Base-by-base conservation (phyloP, 2,888 invertebrate genomes). In the Mactromeris polynyma region DNA sequence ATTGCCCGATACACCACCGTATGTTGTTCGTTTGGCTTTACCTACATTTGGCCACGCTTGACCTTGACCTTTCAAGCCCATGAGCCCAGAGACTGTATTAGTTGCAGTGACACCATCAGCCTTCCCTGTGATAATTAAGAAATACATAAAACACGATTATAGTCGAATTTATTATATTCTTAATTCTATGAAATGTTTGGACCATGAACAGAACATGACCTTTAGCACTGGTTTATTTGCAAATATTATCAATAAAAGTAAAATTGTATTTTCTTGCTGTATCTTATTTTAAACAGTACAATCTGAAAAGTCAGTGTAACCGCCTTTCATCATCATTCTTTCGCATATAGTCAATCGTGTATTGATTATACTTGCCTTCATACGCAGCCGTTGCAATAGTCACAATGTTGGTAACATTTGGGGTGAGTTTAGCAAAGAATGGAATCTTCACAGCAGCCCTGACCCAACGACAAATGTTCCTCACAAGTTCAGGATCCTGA, bases 81-180 rank as follows among this genome's bases (percentile, higher is more conserved):
- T 99, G 86, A 99, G 97, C 0, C 99, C 99, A 38, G 98, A 98
- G 0, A 99, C 98, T 0, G 99, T 99, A 97, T 99, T 99, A 87
- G 99, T 99, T 0, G 99, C 99, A 0, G 99, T 98, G 0, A 99
- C 99, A 0, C 99, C 99, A 96, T 98, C 98, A 0, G 99, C 99
- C 2, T 98, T 98, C 85, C 99, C 99, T 98, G 94, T 33, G 93
- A 40, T 0, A 36, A 7, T 46, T 46, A 46, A 46, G 3, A 17
- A 2, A 46, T 11, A 17, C 17, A 40, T 46, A 17, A 7, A 46
- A 46, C 46, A 46, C 14, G 11, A 46, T 14, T 40, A 46, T 1
- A 46, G 46, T n/a, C n/a, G n/a, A n/a, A n/a, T n/a, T n/a, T n/a
- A n/a, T n/a, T n/a, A n/a, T n/a, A n/a, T n/a, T n/a, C n/a, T n/a